Base-by-base conservation (phyloP, 1,140 invertebrate species). In the Nymphalis io region DNA sequence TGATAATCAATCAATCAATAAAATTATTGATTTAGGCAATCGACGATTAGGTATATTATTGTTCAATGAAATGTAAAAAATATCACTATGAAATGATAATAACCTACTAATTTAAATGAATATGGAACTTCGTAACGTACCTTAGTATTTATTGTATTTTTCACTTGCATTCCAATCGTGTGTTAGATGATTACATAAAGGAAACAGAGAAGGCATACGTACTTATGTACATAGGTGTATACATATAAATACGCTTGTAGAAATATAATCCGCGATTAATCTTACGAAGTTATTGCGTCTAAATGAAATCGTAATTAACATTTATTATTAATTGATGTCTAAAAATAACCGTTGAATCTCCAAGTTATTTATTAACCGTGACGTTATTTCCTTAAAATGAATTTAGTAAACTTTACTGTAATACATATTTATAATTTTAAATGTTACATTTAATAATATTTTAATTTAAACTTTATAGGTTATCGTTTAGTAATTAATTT, bases 301-400 rank as follows among this genome's bases (percentile, higher is more conserved):
- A 55, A 33, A 21, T 51, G 6, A 51, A 51, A 27, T 42, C 21
- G 0, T 60, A 53, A 53, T 53, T 53, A 62, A 23, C 33, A 48
- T 13, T 40, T 63, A 51, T 51, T 62, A 62, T 63, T 63, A 33
- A 62, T 46, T 63, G 38, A 3, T 63, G 27, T 63, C 46, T 63
- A 53, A 53, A 53, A 63, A 51, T 53, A 63, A 38, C 46, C 3
- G 4, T 53, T 53, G 40, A 40, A 63, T 11, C 61, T 63, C 39
- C 61, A 53, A 53, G 10, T 33, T 23, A 39, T 44, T 40, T 53
- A 53, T 63, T n/a, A n/a, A n/a, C n/a, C 61, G 12, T 63, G 44
- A 62, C 23, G 10, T 21, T n/a, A 55, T 27, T 51, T 18, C n/a
- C n/a, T n/a, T n/a, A n/a, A n/a, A n/a, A n/a, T n/a, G n/a, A n/a